phyloP scores from a whole-genome alignment of 2,888 invertebrate species.

The Troides oblongomaculatus region DNA sequence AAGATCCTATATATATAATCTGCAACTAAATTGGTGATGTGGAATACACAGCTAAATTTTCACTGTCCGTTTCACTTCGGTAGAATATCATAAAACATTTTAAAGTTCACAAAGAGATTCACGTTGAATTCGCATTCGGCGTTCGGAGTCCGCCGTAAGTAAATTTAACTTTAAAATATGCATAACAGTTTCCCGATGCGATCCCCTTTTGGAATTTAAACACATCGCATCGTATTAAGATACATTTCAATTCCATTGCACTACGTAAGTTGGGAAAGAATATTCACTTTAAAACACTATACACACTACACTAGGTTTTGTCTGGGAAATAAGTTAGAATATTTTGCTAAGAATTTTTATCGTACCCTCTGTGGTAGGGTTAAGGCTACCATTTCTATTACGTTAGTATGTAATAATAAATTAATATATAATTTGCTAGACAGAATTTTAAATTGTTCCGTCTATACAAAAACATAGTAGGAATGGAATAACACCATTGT shows the following conservation, averaged over 20 bases:
- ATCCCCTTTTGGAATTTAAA: conserved; percentile 75
- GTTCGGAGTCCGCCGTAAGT: conserved; percentile 60
- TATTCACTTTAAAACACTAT: conserved; percentile 48
- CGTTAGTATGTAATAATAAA: not conserved
- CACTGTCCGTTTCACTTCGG: conserved; percentile 52
- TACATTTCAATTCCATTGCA: conserved; percentile 75
- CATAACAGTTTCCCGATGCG: conserved; percentile 79
- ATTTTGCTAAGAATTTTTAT: not conserved
- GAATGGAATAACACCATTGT: no score
- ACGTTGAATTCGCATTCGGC: conserved; percentile 60
- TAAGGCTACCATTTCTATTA: no score
- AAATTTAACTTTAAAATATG: conserved; percentile 80
- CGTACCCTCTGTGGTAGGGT: not conserved
- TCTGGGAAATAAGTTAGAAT: not conserved
- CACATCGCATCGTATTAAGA: conserved; percentile 75
- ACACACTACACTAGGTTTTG: conserved; percentile 31
- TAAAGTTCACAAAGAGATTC: conserved; percentile 66
- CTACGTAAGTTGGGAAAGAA: conserved; percentile 56
- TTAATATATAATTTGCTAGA: not conserved
- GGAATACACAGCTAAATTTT: conserved; percentile 41
- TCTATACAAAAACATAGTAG: no score
- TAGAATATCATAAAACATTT: conserved; percentile 71
- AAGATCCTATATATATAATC: not conserved
- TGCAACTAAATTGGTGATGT: not conserved
- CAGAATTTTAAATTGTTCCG: no score